Percentiles rank a stretch among this genome's conserved stretches.
phyloP scores from a whole-genome alignment of 1,140 invertebrate genomes.

The Antheraea mylitta region DNA sequence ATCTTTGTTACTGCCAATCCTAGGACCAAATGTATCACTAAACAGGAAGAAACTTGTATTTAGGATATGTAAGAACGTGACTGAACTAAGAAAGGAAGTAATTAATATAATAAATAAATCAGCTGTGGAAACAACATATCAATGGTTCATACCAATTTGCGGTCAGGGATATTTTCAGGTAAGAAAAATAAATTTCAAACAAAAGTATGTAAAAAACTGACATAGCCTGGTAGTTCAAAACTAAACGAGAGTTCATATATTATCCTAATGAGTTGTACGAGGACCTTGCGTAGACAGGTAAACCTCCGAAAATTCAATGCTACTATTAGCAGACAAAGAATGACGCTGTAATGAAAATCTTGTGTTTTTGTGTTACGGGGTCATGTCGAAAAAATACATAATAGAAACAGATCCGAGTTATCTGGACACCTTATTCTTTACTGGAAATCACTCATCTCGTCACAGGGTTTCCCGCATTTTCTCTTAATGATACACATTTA shows the following conservation, averaged over 20 bases:
- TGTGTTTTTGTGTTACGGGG: too few relatives aligned
- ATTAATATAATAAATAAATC: conserved; percentile 64
- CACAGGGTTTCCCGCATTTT: too few relatives aligned
- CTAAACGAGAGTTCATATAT: background rate
- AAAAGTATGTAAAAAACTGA: background rate
- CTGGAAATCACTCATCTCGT: too few relatives aligned
- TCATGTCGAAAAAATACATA: too few relatives aligned
- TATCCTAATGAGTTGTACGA: too few relatives aligned
- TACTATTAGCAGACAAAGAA: too few relatives aligned
- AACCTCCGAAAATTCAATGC: too few relatives aligned
- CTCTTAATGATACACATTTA: too few relatives aligned
- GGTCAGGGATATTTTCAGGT: conserved; percentile 68
- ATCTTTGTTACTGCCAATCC: background rate
- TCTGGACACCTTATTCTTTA: too few relatives aligned
- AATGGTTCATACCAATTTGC: conserved; percentile 56
- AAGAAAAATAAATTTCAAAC: conserved; percentile 10
- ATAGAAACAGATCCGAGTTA: too few relatives aligned
- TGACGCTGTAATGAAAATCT: too few relatives aligned
- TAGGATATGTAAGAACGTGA: conserved; percentile 53
- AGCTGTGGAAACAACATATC: conserved; percentile 59
- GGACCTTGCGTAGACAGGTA: too few relatives aligned
- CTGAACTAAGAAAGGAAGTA: conserved; percentile 48
- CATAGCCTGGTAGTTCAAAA: background rate
- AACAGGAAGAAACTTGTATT: conserved; percentile 54
- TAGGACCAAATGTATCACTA: conserved; percentile 57